Percentiles rank a stretch among this genome's conserved stretches.
Conservation (phyloP, 2,797 vertebrate species). For the Liparis tanakae region DNA sequence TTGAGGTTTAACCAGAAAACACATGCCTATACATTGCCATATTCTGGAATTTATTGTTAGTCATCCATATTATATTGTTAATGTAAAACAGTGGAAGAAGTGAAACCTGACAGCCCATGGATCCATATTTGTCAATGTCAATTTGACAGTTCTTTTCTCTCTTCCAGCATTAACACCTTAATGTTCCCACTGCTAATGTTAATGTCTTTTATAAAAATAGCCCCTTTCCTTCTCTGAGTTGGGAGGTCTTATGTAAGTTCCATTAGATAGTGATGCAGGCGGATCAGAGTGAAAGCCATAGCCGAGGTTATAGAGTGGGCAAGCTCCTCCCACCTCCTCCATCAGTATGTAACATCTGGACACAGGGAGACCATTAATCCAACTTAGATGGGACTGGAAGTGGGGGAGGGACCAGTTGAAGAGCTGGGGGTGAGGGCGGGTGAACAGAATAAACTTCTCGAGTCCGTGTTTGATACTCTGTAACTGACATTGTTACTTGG, state of each 20-base stretch:
- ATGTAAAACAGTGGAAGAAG: background rate
- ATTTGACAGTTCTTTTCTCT: background rate
- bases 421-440: conserved; percentile 42
- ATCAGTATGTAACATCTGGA: conserved; percentile 82
- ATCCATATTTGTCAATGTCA: background rate
- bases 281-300: conserved; percentile 49
- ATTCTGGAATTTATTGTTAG: background rate
- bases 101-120: background rate
- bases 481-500: conserved; percentile 26
- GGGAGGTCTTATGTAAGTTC: conserved; percentile 53
- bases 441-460: conserved; percentile 57
- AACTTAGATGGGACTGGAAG: conserved; percentile 68
- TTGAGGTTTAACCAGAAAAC: background rate
- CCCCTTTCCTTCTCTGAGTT: background rate
- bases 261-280: conserved; percentile 39
- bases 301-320: conserved; percentile 58
- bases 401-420: conserved; percentile 32
- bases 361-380: conserved; percentile 79
- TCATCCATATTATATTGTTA: background rate
- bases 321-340: conserved; percentile 71
- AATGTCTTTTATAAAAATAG: background rate
- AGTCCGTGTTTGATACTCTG: conserved; percentile 25
- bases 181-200: background rate
- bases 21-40: background rate
- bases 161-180: background rate